These are phyloP conservation scores for Heliconius ismenius DNA, from an alignment of 2,888 invertebrate species.

Conservation along the genomic window DNA sequence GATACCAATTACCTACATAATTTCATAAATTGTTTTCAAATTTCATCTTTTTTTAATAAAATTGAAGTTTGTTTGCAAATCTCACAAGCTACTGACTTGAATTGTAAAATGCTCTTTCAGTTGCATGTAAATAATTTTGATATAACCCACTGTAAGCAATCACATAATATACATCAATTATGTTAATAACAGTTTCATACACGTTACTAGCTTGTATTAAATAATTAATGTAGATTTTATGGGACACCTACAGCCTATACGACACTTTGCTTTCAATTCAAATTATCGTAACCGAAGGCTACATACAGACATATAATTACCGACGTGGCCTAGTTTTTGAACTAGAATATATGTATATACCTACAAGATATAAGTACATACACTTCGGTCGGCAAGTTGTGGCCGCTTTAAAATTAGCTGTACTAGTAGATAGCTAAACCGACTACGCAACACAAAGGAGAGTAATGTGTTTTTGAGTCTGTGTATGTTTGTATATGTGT, in stretches of 20 bases:
- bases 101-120: no score
- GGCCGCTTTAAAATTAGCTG: no score
- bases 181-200: constrained; percentile 11
- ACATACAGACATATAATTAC: constrained; percentile 10
- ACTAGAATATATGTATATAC: background rate
- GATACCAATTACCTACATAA: no score
- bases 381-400: background rate
- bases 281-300: constrained; percentile 10
- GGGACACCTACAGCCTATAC: constrained; percentile 21
- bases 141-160: no score
- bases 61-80: no score
- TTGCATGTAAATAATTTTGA: no score
- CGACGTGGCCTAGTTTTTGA: constrained; percentile 9
- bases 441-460: no score
- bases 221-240: constrained; percentile 21
- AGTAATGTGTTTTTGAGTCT: no score
- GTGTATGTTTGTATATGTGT: no score
- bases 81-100: no score
- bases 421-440: no score
- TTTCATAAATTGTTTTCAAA: background rate
- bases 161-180: constrained; percentile 1
- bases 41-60: no score
- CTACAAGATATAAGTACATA: background rate
- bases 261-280: constrained; percentile 24
- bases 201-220: background rate